Conservation (phyloP, 1,140 invertebrate species). For the Saccostrea echinata region DNA sequence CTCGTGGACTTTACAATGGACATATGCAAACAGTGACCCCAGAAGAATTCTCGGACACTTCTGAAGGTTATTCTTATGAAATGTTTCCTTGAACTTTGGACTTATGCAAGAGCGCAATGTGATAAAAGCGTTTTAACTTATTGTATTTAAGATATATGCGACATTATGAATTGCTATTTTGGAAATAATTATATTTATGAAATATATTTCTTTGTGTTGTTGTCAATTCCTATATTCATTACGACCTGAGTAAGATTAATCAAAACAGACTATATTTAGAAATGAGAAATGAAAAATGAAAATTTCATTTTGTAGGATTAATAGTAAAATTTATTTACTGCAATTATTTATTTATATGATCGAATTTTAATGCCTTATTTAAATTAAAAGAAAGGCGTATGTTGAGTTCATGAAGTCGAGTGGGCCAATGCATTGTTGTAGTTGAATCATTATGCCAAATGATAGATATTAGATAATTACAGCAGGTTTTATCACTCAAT, state of each 20-base stretch:
- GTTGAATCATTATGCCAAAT: too few relatives aligned
- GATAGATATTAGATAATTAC: too few relatives aligned
- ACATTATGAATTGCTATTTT: not conserved
- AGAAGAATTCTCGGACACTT: constrained; percentile 54
- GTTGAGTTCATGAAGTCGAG: too few relatives aligned
- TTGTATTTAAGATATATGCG: constrained; percentile 11
- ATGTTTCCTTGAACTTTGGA: constrained; percentile 50
- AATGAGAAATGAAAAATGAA: too few relatives aligned
- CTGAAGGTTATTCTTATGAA: constrained; percentile 54
- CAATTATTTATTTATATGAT: too few relatives aligned
- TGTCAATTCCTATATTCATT: not conserved
- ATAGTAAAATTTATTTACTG: too few relatives aligned
- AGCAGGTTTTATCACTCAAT: not conserved
- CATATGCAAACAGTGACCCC: constrained; percentile 36
- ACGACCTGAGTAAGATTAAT: too few relatives aligned
- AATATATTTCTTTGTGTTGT: not conserved
- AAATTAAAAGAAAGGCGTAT: not conserved
- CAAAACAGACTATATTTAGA: too few relatives aligned
- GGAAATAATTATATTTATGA: not conserved
- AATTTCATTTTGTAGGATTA: too few relatives aligned
- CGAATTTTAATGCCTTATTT: not conserved
- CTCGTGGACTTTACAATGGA: not conserved
- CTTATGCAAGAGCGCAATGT: not conserved
- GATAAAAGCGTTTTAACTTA: constrained; percentile 8
- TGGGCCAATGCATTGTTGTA: too few relatives aligned